phyloP scores from a whole-genome alignment of 2,113 vertebrate genomes.

The Athene cunicularia region DNA sequence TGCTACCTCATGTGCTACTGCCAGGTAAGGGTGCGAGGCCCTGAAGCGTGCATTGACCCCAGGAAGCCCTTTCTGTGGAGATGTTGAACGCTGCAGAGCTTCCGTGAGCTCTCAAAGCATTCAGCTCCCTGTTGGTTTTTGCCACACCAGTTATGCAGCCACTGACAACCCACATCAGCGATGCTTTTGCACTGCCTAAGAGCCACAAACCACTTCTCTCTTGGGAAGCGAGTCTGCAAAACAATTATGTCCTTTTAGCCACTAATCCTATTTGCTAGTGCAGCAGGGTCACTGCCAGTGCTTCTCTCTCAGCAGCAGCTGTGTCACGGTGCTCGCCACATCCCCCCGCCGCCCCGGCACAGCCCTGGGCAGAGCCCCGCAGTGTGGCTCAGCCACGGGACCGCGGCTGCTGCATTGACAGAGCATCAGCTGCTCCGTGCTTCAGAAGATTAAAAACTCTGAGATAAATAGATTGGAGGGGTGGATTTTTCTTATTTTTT shows the following conservation, averaged over 20 bases:
- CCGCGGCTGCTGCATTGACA: neutral
- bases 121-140: neutral
- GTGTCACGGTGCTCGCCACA: accelerated
- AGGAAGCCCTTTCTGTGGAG: neutral
- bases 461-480: accelerated
- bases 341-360: neutral
- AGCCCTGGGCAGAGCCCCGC: neutral
- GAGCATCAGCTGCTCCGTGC: neutral
- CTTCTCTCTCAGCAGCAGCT: accelerated
- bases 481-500: accelerated
- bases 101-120: neutral
- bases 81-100: neutral
- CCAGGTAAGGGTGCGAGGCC: accelerated
- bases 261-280: neutral
- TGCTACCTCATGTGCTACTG: neutral
- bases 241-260: neutral
- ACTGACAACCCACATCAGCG: neutral
- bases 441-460: neutral
- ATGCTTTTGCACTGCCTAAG: accelerated
- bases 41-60: neutral
- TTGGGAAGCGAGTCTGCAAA: neutral
- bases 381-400: neutral
- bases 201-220: neutral
- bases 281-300: neutral
- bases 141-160: neutral